Conservation (phyloP, 1,140 invertebrate genomes). For the Lysiphlebus fabarum region DNA sequence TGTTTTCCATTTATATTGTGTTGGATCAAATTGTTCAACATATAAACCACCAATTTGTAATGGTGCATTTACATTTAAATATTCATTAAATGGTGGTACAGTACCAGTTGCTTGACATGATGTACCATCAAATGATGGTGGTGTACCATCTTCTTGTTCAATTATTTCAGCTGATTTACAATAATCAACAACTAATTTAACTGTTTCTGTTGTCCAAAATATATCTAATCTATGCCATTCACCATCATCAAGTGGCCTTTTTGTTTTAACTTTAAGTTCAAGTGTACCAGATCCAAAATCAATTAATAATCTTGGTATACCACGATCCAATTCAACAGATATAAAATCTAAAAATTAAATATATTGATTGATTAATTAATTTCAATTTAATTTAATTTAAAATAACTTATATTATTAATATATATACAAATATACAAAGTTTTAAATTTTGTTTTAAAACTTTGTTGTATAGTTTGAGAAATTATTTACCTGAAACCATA, state of each 20-base stretch:
- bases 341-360: slow-evolving; percentile 72
- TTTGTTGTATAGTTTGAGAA: too few relatives aligned
- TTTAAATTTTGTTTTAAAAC: background rate
- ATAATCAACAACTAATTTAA: slow-evolving; percentile 87
- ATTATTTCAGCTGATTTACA: slow-evolving; percentile 83
- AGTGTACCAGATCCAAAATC: slow-evolving; percentile 94
- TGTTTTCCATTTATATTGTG: slow-evolving; percentile 80
- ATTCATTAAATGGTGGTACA: slow-evolving; percentile 94
- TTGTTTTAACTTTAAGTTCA: slow-evolving; percentile 83
- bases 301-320: slow-evolving; percentile 84
- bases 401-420: background rate
- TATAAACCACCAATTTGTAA: slow-evolving; percentile 90
- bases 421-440: background rate
- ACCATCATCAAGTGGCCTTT: slow-evolving; percentile 83
- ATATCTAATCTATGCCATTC: slow-evolving; percentile 95
- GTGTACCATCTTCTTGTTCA: slow-evolving; percentile 82
- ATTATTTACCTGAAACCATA: slow-evolving; percentile 69
- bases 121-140: slow-evolving; percentile 80
- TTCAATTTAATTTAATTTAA: background rate
- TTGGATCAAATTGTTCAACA: slow-evolving; percentile 81
- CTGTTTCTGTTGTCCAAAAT: slow-evolving; percentile 90
- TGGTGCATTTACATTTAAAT: slow-evolving; percentile 93
- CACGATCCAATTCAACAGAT: slow-evolving; percentile 85
- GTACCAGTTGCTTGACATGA: slow-evolving; percentile 83
- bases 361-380: background rate